Evolutionary conservation across 2,797 vertebrate genomes (phyloP).

Genomic region (Astyanax mexicanus): DNA sequence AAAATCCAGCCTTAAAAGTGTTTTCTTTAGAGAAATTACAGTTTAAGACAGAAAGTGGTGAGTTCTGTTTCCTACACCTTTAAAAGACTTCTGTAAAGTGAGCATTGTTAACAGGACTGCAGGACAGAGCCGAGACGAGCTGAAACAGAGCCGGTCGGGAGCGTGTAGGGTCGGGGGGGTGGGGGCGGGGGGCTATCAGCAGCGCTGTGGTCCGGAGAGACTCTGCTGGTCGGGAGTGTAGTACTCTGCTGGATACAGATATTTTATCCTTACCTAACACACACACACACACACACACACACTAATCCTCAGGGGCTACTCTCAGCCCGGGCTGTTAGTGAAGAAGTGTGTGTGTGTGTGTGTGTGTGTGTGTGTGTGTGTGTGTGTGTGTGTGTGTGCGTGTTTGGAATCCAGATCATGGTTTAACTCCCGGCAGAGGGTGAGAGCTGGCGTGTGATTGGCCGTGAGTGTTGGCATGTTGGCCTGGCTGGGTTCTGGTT

Average conservation of each 20-base stretch:
- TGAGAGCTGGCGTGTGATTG: not conserved
- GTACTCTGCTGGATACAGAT: conserved; percentile 2
- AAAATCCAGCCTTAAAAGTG: too few species aligned
- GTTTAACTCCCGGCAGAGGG: not conserved
- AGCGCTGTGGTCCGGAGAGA: conserved; percentile 10
- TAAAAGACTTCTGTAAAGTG: too few species aligned
- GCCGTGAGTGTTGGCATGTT: not conserved
- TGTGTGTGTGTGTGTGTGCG: not conserved
- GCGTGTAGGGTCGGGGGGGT: not conserved
- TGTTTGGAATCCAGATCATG: not conserved
- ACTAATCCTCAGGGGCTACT: not conserved
- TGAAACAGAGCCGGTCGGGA: not conserved
- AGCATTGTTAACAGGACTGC: too few species aligned
- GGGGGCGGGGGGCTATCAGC: not conserved
- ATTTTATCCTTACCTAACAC: conserved; percentile 9
- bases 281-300: not conserved
- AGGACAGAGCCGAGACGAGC: not conserved
- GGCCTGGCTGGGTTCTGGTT: not conserved
- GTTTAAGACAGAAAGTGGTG: too few species aligned
- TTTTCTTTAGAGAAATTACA: too few species aligned
- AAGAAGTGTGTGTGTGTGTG: too few species aligned
- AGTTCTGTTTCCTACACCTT: too few species aligned
- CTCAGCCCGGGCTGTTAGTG: not conserved
- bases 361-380: not conserved
- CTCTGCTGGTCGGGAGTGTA: not conserved